A percentile compares a stretch with the other conserved stretches of the same genome.
Evolutionary conservation across 2,113 vertebrate genomes (phyloP).

Genomic region (Limanda limanda): DNA sequence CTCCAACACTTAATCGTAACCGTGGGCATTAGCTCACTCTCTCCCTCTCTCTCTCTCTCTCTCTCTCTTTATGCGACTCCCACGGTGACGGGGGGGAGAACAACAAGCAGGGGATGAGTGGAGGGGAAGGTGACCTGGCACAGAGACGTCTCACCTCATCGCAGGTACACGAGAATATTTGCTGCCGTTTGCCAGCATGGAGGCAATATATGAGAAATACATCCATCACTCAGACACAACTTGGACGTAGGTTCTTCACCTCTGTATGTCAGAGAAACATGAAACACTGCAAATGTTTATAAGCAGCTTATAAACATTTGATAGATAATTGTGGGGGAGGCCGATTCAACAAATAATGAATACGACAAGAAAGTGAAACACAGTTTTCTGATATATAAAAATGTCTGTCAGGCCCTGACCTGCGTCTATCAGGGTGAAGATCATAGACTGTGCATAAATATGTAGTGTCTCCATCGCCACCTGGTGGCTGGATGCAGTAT

Average conservation of each 20-base stretch:
- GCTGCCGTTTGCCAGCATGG: conserved; percentile 55
- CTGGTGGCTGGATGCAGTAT: too few relatives aligned
- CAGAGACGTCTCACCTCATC: conserved; percentile 3
- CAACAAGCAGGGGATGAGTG: background rate
- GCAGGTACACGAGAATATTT: conserved; percentile 68
- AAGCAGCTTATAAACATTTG: too few relatives aligned
- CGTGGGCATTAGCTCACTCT: conserved; percentile 75
- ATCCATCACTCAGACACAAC: background rate
- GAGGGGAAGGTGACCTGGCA: conserved; percentile 36
- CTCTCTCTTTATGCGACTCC: conserved; percentile 20
- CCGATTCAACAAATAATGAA: background rate
- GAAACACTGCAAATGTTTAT: too few relatives aligned
- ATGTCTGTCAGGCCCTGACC: too few relatives aligned
- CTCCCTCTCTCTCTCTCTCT: conserved; percentile 34
- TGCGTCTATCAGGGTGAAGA: too few relatives aligned
- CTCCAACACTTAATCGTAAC: conserved; percentile 67
- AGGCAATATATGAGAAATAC: conserved; percentile 22
- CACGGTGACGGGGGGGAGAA: conserved; percentile 29
- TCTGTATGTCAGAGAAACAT: too few relatives aligned
- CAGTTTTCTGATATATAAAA: background rate
- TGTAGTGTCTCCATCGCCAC: too few relatives aligned
- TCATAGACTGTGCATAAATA: too few relatives aligned
- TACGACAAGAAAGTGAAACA: background rate
- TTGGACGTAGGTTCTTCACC: background rate
- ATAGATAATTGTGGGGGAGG: too few relatives aligned